phyloP scores from a whole-genome alignment of 2,797 vertebrate species.

The Spinus pinus region DNA sequence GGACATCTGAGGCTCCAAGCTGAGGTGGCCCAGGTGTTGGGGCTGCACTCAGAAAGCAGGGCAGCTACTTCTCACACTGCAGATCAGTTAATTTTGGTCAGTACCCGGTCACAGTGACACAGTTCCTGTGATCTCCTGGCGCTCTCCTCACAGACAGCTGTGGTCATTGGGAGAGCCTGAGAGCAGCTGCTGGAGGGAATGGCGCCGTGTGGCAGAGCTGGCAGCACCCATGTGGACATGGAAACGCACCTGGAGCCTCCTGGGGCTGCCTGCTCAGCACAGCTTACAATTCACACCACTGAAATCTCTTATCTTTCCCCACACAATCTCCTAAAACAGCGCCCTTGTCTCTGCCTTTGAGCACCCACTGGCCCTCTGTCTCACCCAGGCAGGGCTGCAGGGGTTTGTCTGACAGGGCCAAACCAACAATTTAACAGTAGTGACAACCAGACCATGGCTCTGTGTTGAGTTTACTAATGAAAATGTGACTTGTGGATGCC shows the following conservation, averaged over 20 bases:
- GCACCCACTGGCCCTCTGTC: neutral
- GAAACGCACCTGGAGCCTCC: neutral
- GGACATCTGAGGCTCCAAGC: neutral
- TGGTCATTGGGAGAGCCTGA: accelerated
- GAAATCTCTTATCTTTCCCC: neutral
- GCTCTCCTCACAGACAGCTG: neutral
- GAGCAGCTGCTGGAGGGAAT: neutral
- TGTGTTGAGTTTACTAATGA: neutral
- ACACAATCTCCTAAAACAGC: accelerated
- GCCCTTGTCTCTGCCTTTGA: neutral
- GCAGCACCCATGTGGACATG: accelerated
- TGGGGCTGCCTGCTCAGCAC: neutral
- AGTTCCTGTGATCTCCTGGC: accelerated
- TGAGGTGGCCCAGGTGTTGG: accelerated
- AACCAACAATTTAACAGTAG: neutral
- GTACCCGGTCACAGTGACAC: neutral
- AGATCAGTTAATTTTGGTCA: neutral
- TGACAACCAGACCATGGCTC: neutral
- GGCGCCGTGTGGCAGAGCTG: accelerated
- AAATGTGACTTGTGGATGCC: neutral
- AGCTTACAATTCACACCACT: neutral
- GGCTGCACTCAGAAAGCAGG: neutral
- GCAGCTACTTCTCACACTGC: neutral
- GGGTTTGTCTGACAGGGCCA: accelerated
- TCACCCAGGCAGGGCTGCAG: accelerated